A percentile compares a stretch with the other conserved stretches of the same genome.
Evolutionary conservation across 2,888 invertebrate species (phyloP).

Genomic region (Mythimna pallens): DNA sequence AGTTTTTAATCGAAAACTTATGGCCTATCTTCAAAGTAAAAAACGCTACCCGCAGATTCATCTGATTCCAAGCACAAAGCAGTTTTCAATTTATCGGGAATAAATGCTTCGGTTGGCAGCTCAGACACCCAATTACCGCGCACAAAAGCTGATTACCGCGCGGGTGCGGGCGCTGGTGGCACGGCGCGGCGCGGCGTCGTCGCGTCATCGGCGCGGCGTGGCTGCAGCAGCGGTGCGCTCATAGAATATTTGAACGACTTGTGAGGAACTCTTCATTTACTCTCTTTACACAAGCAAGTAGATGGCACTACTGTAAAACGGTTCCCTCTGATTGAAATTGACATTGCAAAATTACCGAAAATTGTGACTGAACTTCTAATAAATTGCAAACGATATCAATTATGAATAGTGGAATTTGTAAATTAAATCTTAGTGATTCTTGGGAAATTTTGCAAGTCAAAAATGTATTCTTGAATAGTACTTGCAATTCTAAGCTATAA

Average conservation of each 20-base stretch:
- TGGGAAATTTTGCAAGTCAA: not conserved
- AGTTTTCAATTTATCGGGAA: constrained; percentile 90
- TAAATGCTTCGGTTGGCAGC: constrained; percentile 90
- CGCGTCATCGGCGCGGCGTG: constrained; percentile 62
- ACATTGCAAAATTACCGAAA: constrained; percentile 54
- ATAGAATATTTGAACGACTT: constrained; percentile 85
- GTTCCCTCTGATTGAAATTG: constrained; percentile 79
- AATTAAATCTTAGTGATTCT: not conserved
- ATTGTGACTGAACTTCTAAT: constrained; percentile 6
- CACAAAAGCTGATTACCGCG: constrained; percentile 90
- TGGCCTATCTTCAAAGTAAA: constrained; percentile 57
- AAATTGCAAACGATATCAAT: not conserved
- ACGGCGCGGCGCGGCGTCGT: constrained; percentile 59
- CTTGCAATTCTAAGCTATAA: not conserved
- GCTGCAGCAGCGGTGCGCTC: constrained; percentile 71
- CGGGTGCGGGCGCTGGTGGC: constrained; percentile 78
- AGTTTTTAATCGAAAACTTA: constrained; percentile 11
- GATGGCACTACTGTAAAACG: constrained; percentile 73
- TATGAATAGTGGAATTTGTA: not conserved
- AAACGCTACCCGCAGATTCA: constrained; percentile 81
- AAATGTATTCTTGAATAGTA: not conserved
- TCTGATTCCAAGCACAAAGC: constrained; percentile 87
- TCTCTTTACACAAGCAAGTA: constrained; percentile 78
- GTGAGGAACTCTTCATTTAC: constrained; percentile 85
- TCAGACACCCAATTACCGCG: constrained; percentile 90